A percentile compares a stretch with the other conserved stretches of the same genome.
Conservation (phyloP, 1,140 invertebrate genomes). For the Lamellibrachia luymesi region DNA sequence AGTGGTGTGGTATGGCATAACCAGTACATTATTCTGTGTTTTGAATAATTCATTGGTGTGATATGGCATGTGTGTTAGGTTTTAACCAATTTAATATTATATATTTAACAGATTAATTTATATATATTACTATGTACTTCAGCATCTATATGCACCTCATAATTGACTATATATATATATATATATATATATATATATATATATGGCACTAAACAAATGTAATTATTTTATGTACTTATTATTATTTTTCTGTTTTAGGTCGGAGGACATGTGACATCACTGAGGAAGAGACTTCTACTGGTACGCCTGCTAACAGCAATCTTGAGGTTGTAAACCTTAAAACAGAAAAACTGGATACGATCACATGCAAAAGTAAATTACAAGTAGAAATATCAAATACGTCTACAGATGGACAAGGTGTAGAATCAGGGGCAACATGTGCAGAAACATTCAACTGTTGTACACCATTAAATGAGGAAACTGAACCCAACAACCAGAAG, state of each 20-base stretch:
- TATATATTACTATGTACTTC: background rate
- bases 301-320: background rate
- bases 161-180: background rate
- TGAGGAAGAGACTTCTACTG: background rate
- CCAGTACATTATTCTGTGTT: background rate
- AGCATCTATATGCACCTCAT: background rate
- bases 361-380: background rate
- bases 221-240: background rate
- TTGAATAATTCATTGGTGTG: background rate
- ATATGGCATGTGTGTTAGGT: background rate
- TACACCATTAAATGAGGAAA: background rate
- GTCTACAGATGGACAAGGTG: background rate
- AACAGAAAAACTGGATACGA: background rate
- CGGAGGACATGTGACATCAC: background rate
- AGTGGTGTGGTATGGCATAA: no score
- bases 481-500: background rate
- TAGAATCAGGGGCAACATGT: background rate
- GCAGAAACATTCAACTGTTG: background rate
- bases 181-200: no score
- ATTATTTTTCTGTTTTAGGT: background rate
- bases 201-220: no score
- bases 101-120: background rate
- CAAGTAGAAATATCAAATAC: background rate
- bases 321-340: background rate
- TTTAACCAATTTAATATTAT: background rate